phyloP scores from a whole-genome alignment of 30 jellyfish, hydroid and myxozoan genomes.

The Aurelia aurita complex sp. Pacific region DNA sequence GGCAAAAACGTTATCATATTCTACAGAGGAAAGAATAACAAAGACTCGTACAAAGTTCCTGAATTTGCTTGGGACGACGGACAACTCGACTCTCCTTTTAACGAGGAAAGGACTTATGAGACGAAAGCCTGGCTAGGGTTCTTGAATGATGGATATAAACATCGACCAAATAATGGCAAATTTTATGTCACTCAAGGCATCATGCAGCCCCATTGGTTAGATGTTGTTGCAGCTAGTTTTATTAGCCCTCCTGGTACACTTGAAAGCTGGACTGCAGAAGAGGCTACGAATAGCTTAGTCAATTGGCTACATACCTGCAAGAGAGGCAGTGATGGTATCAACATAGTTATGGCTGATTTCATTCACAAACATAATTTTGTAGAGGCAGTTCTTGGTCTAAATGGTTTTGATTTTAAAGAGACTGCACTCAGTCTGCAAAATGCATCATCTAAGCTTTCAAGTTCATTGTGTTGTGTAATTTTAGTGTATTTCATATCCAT shows the following conservation, averaged over 20 bases:
- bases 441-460: too few relatives aligned
- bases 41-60: neutral
- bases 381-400: constrained; percentile 51
- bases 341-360: constrained; percentile 74
- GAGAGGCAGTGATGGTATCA: constrained; percentile 43
- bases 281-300: constrained; percentile 39
- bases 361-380: constrained; percentile 44
- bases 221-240: constrained; percentile 60
- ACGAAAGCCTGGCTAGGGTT: constrained; percentile 47
- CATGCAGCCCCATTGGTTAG: constrained; percentile 76
- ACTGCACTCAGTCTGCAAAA: too few relatives aligned
- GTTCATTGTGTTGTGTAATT: too few relatives aligned
- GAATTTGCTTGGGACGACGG: constrained; percentile 6
- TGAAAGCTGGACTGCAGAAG: constrained; percentile 48
- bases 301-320: constrained; percentile 44
- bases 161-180: constrained; percentile 16
- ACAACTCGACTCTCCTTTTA: constrained; percentile 53
- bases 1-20: constrained; percentile 28
- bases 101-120: constrained; percentile 14
- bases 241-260: constrained; percentile 27
- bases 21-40: neutral
- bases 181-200: constrained; percentile 87
- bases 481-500: too few relatives aligned
- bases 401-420: neutral
- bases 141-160: constrained; percentile 12